phyloP scores from a whole-genome alignment of 2,888 invertebrate species.

The Diloba caeruleocephala region DNA sequence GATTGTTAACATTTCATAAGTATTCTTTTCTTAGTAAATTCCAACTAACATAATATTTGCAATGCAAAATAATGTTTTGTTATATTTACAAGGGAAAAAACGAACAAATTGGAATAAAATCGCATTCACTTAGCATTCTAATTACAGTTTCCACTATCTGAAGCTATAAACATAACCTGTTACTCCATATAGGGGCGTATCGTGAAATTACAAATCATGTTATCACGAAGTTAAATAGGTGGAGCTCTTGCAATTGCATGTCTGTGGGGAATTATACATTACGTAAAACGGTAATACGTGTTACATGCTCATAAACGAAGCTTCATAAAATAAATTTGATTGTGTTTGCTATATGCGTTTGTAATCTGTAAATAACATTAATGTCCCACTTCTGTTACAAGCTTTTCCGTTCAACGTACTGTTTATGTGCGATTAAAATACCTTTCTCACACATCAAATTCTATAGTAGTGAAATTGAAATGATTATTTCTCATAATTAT shows the following conservation, averaged over 20 bases:
- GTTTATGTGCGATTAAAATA: constrained; percentile 19
- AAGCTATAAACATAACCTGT: constrained; percentile 65
- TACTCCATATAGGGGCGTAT: constrained; percentile 61
- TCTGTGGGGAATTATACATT: constrained; percentile 70
- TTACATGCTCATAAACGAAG: constrained; percentile 48
- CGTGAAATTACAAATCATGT: constrained; percentile 71
- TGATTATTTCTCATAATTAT: background rate
- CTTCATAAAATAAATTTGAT: constrained; percentile 55
- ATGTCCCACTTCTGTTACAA: constrained; percentile 45
- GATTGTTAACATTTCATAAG: too few relatives aligned
- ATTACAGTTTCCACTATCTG: constrained; percentile 66
- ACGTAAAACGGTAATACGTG: constrained; percentile 63
- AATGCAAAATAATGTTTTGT: too few relatives aligned
- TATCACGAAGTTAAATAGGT: constrained; percentile 61
- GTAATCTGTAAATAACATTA: constrained; percentile 46
- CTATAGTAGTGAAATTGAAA: constrained; percentile 9
- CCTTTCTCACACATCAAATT: constrained; percentile 12
- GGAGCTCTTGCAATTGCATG: constrained; percentile 68
- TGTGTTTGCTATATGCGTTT: constrained; percentile 41
- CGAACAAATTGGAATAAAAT: constrained; percentile 15
- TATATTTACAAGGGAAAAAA: constrained; percentile 5
- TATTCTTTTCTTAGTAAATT: too few relatives aligned
- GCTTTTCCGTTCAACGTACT: constrained; percentile 28
- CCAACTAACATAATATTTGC: too few relatives aligned
- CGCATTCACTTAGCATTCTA: constrained; percentile 54